A percentile compares a stretch with the other conserved stretches of the same genome.
Conservation (phyloP, 2,888 invertebrate species). For the Drosophila suboccidentalis region DNA sequence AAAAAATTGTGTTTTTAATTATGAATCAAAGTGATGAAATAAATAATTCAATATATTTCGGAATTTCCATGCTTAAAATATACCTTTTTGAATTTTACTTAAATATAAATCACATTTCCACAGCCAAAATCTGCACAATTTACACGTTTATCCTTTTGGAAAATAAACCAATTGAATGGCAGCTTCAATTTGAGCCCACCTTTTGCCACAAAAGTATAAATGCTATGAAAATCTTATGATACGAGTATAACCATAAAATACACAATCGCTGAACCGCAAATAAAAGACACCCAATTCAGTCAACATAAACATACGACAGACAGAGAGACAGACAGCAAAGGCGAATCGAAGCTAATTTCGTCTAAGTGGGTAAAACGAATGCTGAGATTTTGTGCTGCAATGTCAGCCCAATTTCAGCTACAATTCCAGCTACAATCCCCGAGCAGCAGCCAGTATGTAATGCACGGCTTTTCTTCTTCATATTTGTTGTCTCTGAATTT, state of each 20-base stretch:
- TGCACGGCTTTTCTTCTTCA: conserved; percentile 54
- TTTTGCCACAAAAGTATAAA: conserved; percentile 20
- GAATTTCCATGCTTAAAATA: background rate
- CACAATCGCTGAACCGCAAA: conserved; percentile 63
- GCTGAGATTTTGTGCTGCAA: conserved; percentile 64
- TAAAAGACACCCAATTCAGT: conserved; percentile 65
- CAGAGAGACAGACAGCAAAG: conserved; percentile 9
- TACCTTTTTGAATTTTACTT: background rate
- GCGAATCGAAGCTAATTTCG: conserved; percentile 64
- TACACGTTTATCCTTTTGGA: background rate
- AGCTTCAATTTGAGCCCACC: conserved; percentile 30
- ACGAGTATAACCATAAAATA: conserved; percentile 53
- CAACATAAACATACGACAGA: conserved; percentile 37
- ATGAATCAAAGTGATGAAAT: background rate
- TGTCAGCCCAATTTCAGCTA: conserved; percentile 60
- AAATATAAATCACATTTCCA: background rate
- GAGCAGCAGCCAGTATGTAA: conserved; percentile 36
- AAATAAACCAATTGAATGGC: conserved; percentile 15
- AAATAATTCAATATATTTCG: background rate
- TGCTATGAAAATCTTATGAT: conserved; percentile 54
- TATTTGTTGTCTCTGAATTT: conserved; percentile 63
- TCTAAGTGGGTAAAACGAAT: conserved; percentile 75
- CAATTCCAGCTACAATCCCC: conserved; percentile 52
- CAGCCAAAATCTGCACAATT: background rate
- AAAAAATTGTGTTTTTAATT: background rate